Evolutionary conservation across 2,888 invertebrate species (phyloP), one percentile per base, ranked within the genome.

Genomic region (Acleris literana): DNA sequence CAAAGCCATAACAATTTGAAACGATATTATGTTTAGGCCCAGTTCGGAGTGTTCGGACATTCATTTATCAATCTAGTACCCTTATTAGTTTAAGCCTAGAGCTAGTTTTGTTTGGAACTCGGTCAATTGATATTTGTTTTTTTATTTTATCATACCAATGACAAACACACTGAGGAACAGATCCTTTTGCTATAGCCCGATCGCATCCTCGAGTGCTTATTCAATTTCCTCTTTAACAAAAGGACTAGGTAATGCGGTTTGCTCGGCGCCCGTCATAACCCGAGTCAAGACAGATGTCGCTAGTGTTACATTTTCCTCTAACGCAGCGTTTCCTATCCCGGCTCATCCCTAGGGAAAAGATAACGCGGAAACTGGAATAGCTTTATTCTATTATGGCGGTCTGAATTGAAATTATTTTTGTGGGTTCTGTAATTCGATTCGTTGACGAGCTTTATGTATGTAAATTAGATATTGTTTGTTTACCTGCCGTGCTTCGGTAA

Each of bases 331-430:
- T 54, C 18, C 49, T 49, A 49, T 17, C 46, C 33, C 29, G 18
- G 18, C 22, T 59, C 18, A 22, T 62, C 62, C 46, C 54, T 48
- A 18, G 61, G 54, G 48, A 55, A n/a, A 25, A 52, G 63, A 58
- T 57, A 63, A 58, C 46, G 20, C 44, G 51, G 57, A 29, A 57
- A 57, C 51, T n/a, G 49, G 43, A 29, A 29, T 25, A 51, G 29
- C 46, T 57, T 53, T 64, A 64, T 64, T 64, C 63, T 46, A 64
- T 64, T 64, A 64, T 52, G 62, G 13, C 39, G 39, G 44, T 53
- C 62, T 61, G 63, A 57, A 64, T 25, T 25, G 46, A 53, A 58
- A 64, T 64, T 33, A 46, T 64, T 58, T 63, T 57, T 64, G 33
- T 33, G 52, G 57, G 57, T n/a, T 52, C 44, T 46, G 20, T 58